Base-by-base conservation (phyloP, 2,113 vertebrate genomes). In the Meriones unguiculatus region DNA sequence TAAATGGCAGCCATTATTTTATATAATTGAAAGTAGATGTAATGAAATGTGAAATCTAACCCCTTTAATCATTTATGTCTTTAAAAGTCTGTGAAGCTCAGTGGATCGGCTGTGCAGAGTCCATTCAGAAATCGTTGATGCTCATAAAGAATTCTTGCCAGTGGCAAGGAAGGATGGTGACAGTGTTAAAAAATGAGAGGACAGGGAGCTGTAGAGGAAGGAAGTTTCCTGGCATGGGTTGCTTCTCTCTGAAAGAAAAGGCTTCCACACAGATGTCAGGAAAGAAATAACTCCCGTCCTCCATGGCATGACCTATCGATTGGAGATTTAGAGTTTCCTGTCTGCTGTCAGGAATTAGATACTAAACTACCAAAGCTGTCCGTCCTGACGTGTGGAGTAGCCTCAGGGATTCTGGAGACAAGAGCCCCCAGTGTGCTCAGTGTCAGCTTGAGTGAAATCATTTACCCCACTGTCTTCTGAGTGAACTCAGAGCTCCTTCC, bases 41-140 rank as follows among this genome's bases (percentile, higher is more conserved):
- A 70, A 11, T 88, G 41, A 89, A 46, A 69, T 62, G 28, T 0
- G 80, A 94, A 62, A 35, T 20, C 69, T 70, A 80, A 88, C 3
- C 95, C 59, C 30, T 95, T 69, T 88, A 17, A 41, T 93, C 75
- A 52, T 94, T 50, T 73, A 41, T 92, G 18, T 87, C 57, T 46
- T 15, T 28, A 77, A 84, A 91, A 14, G 7, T 22, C 6, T 17
- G 14, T 89, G 62, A 94, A 90, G 69, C 59, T 85, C 35, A 46
- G 3, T 24, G 70, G 15, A 57, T 85, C 84, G 80, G 52, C n/a
- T 41, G 64, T 4, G 18, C 12, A 80, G 59, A 72, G 64, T 69
- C 38, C 78, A 25, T 92, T 94, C 70, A 91, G 75, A 69, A 38
- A 35, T 87, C 65, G 46, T 38, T 73, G 54, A 14, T 38, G n/a